Percentiles rank a stretch among this genome's conserved stretches.
These are phyloP conservation scores for Holothuria scabra DNA, from an alignment of 53 echinoderm and acorn worm species.

Conservation along the genomic window DNA sequence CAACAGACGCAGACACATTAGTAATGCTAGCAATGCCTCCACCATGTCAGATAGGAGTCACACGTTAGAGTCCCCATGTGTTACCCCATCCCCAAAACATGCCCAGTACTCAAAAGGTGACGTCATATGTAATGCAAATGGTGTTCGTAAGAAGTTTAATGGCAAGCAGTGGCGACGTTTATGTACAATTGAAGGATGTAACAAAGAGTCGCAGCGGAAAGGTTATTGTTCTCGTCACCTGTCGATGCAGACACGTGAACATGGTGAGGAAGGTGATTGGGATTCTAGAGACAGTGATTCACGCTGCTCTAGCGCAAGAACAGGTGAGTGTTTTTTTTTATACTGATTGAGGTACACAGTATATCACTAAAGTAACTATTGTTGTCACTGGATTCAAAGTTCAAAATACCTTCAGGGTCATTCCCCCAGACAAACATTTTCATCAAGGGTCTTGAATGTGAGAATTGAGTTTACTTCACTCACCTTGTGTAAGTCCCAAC, in stretches of 20 bases:
- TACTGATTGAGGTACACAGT: too few relatives aligned
- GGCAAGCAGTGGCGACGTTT: conserved; percentile 97
- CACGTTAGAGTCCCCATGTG: conserved; percentile 53
- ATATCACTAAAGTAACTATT: too few relatives aligned
- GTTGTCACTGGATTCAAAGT: too few relatives aligned
- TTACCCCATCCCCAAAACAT: conserved; percentile 79
- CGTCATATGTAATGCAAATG: conserved; percentile 95
- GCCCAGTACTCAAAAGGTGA: conserved; percentile 85
- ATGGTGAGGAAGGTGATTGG: conserved; percentile 87
- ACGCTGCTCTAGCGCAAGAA: conserved; percentile 83
- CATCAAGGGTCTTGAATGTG: too few relatives aligned
- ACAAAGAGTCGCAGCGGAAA: conserved; percentile 93
- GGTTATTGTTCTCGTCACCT: conserved; percentile 97
- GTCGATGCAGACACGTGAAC: conserved; percentile 75
- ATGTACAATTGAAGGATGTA: conserved; percentile 94
- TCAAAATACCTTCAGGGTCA: too few relatives aligned
- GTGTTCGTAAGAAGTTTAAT: conserved; percentile 95
- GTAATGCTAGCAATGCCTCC: conserved; percentile 88
- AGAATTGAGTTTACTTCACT: too few relatives aligned
- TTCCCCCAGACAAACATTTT: too few relatives aligned
- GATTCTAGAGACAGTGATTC: conserved; percentile 75
- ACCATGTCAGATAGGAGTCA: conserved; percentile 76
- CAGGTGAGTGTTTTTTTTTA: conserved; percentile 43
- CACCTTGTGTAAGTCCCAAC: too few relatives aligned
- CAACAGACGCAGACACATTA: conserved; percentile 85